These are phyloP conservation scores for Melipona beecheii DNA, from an alignment of 2,888 invertebrate genomes.

Conservation along the genomic window DNA sequence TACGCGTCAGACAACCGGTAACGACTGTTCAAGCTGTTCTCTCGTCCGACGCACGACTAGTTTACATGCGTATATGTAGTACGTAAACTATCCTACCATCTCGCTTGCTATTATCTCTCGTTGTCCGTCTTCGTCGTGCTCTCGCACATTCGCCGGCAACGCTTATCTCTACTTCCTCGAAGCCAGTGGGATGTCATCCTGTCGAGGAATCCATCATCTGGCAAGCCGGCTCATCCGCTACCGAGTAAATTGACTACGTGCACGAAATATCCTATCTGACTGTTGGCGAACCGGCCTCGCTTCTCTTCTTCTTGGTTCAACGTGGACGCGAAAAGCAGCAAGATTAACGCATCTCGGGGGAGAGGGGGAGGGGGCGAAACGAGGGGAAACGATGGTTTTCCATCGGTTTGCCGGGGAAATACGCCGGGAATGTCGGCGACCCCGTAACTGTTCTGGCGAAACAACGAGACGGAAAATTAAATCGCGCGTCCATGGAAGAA, in stretches of 20 bases:
- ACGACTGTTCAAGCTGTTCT: slow-evolving; percentile 25
- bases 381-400: slow-evolving; percentile 48
- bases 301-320: slow-evolving; percentile 6
- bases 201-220: slow-evolving; percentile 72
- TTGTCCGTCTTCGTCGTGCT: not conserved
- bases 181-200: slow-evolving; percentile 53
- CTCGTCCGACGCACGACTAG: slow-evolving; percentile 1
- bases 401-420: slow-evolving; percentile 52
- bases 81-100: slow-evolving; percentile 1
- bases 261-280: slow-evolving; percentile 75
- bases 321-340: slow-evolving; percentile 52
- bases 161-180: slow-evolving; percentile 46
- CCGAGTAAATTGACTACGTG: slow-evolving; percentile 79
- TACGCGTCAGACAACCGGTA: not conserved
- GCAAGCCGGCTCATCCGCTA: slow-evolving; percentile 67
- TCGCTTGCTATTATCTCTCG: not conserved
- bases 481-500: not conserved
- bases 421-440: slow-evolving; percentile 11
- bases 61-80: not conserved
- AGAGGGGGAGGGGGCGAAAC: slow-evolving; percentile 28
- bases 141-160: not conserved
- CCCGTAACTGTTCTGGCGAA: not conserved
- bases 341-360: slow-evolving; percentile 65
- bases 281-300: slow-evolving; percentile 40
- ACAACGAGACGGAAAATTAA: slow-evolving; percentile 25